Percentiles rank a stretch among this genome's conserved stretches.
Evolutionary conservation across 1,140 invertebrate species (phyloP).

Genomic region (Brachionus calyciflorus): DNA sequence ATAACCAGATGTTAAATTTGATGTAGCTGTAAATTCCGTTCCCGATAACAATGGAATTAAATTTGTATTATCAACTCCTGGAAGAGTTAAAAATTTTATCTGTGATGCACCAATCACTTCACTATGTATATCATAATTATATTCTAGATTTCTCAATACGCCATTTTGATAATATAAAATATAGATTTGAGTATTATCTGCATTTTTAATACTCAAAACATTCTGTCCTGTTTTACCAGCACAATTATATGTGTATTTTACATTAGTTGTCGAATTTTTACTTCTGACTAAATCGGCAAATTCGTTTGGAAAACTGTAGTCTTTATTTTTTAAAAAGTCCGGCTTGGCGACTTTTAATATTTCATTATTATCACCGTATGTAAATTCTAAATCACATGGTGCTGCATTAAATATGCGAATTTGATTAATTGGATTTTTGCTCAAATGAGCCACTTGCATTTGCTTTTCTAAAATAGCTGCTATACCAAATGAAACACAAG

Average conservation of each 20-base stretch:
- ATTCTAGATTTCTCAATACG: background rate
- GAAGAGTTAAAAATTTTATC: background rate
- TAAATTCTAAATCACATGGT: background rate
- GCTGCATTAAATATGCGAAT: constrained; percentile 3
- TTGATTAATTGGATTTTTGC: background rate
- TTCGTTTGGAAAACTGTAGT: background rate
- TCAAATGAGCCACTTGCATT: constrained; percentile 64
- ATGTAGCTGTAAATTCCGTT: background rate
- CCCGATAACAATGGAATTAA: background rate
- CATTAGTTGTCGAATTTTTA: background rate
- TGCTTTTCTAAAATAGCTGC: constrained; percentile 78
- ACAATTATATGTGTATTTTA: background rate
- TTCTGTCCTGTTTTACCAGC: background rate
- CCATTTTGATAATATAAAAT: background rate
- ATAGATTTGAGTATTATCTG: background rate
- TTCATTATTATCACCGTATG: background rate
- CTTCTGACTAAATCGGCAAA: background rate
- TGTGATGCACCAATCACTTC: background rate
- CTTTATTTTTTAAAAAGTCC: background rate
- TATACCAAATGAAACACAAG: constrained; percentile 77
- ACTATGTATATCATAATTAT: background rate
- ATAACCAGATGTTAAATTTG: background rate
- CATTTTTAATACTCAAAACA: background rate
- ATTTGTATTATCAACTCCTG: background rate
- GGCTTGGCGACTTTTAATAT: background rate